These are phyloP conservation scores for Magallana angulata DNA, from an alignment of 1,140 invertebrate species.

Conservation along the genomic window DNA sequence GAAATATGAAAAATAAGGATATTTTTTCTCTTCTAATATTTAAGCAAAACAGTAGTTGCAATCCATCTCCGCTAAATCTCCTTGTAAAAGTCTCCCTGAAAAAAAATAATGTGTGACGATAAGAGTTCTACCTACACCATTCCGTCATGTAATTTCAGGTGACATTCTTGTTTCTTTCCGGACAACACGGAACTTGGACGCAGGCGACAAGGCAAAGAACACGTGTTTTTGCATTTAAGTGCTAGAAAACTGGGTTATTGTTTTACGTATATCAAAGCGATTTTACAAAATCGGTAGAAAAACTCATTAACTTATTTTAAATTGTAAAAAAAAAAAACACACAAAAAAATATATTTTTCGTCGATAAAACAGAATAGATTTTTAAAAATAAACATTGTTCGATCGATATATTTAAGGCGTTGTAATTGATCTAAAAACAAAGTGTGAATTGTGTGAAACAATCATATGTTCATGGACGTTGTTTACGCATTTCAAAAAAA, in stretches of 20 bases:
- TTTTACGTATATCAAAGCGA: not conserved
- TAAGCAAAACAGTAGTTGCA: not conserved
- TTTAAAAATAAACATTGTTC: no score
- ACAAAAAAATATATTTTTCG: not conserved
- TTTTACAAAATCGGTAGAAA: conserved; percentile 23
- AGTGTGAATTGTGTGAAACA: not conserved
- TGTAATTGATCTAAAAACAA: not conserved
- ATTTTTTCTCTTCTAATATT: no score
- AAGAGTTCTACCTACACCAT: conserved; percentile 17
- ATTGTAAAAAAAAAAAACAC: not conserved
- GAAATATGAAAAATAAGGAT: no score
- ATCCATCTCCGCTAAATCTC: not conserved
- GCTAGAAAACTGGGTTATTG: conserved; percentile 30
- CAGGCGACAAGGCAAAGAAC: conserved; percentile 17
- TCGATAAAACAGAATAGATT: not conserved
- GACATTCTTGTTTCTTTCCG: conserved; percentile 13
- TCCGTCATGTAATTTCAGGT: conserved; percentile 14
- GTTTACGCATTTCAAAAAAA: no score
- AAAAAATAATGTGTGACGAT: not conserved
- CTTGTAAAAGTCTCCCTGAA: not conserved
- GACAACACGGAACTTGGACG: conserved; percentile 31
- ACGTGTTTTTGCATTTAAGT: conserved; percentile 31
- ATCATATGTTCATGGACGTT: not conserved
- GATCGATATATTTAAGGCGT: not conserved
- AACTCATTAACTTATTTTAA: not conserved